Evolutionary conservation across 2,113 vertebrate genomes (phyloP), one percentile per base, ranked within the genome.

Genomic region (Triplophysa tibetana): DNA sequence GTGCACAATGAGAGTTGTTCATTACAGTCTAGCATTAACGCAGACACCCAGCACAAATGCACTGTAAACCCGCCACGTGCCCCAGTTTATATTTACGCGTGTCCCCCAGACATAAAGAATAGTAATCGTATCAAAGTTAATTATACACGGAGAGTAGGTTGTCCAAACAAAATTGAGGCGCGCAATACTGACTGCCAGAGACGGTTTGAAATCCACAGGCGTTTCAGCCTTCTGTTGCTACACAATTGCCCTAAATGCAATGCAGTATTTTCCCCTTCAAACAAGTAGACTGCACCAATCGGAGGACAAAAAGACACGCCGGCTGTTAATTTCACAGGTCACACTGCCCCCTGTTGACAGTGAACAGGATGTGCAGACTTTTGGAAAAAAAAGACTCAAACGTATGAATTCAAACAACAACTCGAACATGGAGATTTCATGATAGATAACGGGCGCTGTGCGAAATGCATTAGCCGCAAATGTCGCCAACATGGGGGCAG

Each of bases 71-170:
- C 85, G 69, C 58, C 23, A 54, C 62, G 81, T 83, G 85, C 73
- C 43, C 72, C 29, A 69, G 86, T 90, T 88, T 88, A 79, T 88
- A 87, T 92, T 89, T 88, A 87, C 85, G 75, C 83, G 73, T 83
- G 83, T 88, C 87, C 85, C 33, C 45, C 56, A 84, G 88, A 90
- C 82, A 83, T 83, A 82, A 81, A 80, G 87, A 86, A 90, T 86
- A 83, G 89, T 92, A 89, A 92, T 92, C 86, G 86, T 90, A 90
- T 89, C 89, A 83, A 83, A 83, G 85, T 87, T 93, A 92, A 92
- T 92, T 92, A 91, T 87, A 90, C 87, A 88, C 89, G 85, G 86
- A 86, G 89, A 87, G 84, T 75, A 81, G 79, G 81, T 88, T 86
- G 88, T 89, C 88, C 83, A 91, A 89, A 92, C 90, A 89, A 87